Evolutionary conservation across 2,113 vertebrate species (phyloP).

Genomic region (Sinosuthora webbiana): DNA sequence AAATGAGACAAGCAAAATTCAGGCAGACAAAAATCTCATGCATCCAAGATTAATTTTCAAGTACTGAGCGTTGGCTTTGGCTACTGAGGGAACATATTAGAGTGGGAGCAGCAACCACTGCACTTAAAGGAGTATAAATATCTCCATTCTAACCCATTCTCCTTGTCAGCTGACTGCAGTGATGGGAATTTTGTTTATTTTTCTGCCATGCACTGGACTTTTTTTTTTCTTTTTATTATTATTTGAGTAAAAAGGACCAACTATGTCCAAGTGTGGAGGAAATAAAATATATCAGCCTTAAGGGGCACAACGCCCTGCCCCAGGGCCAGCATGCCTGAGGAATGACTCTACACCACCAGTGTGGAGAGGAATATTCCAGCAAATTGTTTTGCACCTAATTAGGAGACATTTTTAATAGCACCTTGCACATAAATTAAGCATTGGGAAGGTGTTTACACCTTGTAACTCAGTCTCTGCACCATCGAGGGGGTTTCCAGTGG

Average conservation of each 20-base stretch:
- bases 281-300: background rate
- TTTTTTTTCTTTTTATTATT: background rate
- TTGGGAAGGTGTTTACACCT: background rate
- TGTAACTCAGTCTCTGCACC: background rate
- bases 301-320: background rate
- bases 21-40: constrained; percentile 50
- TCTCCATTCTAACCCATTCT: background rate
- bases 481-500: background rate
- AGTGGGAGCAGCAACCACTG: background rate
- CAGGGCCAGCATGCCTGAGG: background rate
- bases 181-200: background rate
- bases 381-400: background rate
- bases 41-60: constrained; percentile 39
- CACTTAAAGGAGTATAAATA: constrained; percentile 12
- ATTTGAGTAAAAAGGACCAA: background rate
- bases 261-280: background rate
- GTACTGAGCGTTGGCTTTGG: background rate
- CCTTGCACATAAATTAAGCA: background rate
- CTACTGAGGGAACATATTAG: background rate
- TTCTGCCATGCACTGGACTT: background rate
- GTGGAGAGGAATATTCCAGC: background rate
- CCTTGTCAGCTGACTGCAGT: background rate
- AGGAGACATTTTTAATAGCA: background rate
- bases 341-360: background rate
- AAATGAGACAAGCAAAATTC: constrained; percentile 60